Base-by-base conservation (phyloP, 2,797 vertebrate species). In the Sebastes taczanowskii region DNA sequence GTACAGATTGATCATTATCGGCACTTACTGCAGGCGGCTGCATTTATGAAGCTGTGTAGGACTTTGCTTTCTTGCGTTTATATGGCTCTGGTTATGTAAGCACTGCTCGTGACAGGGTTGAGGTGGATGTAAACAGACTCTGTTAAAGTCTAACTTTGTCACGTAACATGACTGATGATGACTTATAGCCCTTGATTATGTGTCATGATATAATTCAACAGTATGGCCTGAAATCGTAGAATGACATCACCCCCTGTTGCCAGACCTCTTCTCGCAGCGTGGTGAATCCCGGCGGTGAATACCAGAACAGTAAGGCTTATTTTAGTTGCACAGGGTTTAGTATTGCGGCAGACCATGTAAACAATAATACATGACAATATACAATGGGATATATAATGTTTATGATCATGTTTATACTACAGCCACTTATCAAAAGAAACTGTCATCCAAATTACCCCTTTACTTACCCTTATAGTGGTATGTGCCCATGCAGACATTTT, bases 71-170 rank as follows among this genome's bases (percentile, higher is more conserved):
- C 46, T 49, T 64, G 67, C 27, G 69, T 88, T 87, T 88, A 85
- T 82, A 77, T 29, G 71, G 81, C 81, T 83, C 56, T 11, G 46
- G 78, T 91, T 90, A 80, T 87, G 56, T 87, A 89, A 94, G 87
- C 86, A 76, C 27, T 1, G 22, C 75, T 83, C 60, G 72, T 79
- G 84, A 82, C 88, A 59, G 71, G 69, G 60, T 11, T 34, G 79
- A 85, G 53, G 34, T 71, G 61, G 79, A 84, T 11, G 8, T 91
- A 90, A 91, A 90, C 91, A 88, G 60, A 49, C 38, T 5, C 49
- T 67, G 82, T 86, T 80, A 89, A 89, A 87, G 84, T 91, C 83
- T 18, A 80, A 84, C 82, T 69, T 66, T 49, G 64, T 83, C 79
- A 59, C 22, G 29, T 18, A 38, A 86, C 77, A 53, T 90, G 87